Evolutionary conservation across 2,888 invertebrate species (phyloP).

Genomic region (Zaprionus bogoriensis): DNA sequence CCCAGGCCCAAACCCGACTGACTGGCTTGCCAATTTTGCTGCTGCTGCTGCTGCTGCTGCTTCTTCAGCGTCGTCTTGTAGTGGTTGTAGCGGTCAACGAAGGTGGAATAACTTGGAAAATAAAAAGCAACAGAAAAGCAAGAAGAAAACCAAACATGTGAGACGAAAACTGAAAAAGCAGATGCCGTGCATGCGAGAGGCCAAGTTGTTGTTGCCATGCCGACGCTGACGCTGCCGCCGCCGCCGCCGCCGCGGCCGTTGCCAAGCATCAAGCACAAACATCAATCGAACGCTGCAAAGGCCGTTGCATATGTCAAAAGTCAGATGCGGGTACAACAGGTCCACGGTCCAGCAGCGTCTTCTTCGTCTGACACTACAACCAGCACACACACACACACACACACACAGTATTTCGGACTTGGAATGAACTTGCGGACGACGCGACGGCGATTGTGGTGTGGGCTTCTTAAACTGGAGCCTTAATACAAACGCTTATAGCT

Average conservation of each 20-base stretch:
- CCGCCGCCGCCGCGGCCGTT: no score
- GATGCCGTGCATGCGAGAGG: background rate
- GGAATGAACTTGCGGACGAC: slow-evolving; percentile 35
- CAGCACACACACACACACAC: background rate
- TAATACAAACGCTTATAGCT: slow-evolving; percentile 2
- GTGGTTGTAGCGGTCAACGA: slow-evolving; percentile 66
- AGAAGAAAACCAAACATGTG: slow-evolving; percentile 11
- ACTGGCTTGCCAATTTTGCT: slow-evolving; percentile 44
- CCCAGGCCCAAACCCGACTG: slow-evolving; percentile 55
- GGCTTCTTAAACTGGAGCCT: slow-evolving; percentile 10
- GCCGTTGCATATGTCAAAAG: slow-evolving; percentile 75
- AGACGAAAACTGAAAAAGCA: slow-evolving; percentile 2
- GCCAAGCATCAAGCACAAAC: slow-evolving; percentile 29
- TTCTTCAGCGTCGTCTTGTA: slow-evolving; percentile 37
- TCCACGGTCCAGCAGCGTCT: slow-evolving; percentile 7
- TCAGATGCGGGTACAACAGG: slow-evolving; percentile 34
- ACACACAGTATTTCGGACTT: slow-evolving; percentile 35
- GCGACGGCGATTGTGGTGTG: background rate
- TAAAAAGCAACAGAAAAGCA: slow-evolving; percentile 8
- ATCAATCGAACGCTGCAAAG: slow-evolving; percentile 67
- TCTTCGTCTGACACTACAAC: slow-evolving; percentile 21
- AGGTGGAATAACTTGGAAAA: slow-evolving; percentile 63
- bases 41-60: slow-evolving; percentile 33
- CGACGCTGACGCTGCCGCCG: no score
- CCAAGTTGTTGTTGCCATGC: slow-evolving; percentile 32